Base-by-base conservation (phyloP, 2,888 invertebrate species). In the Pyrrhosoma nymphula region DNA sequence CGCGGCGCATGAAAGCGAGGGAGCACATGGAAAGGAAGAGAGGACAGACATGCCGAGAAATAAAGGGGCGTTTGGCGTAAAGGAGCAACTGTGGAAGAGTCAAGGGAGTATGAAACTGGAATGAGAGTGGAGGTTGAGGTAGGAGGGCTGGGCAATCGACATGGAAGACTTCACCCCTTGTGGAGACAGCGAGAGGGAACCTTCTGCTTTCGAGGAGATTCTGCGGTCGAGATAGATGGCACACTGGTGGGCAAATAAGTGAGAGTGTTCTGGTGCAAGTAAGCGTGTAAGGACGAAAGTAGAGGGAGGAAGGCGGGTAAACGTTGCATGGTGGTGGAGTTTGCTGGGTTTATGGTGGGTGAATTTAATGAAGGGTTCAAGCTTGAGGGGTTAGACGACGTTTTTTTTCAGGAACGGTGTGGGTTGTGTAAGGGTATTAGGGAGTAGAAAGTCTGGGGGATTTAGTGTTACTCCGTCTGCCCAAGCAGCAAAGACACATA, bases 141-240 rank as follows among this genome's bases (percentile, higher is more conserved):
- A 26, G n/a, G 26, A 69, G 47, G 69, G n/a, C n/a, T n/a, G 82
- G n/a, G 69, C 69, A 69, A 69, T 69, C 35, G 82, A 35, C 82
- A 35, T 35, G 82, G 35, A 82, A 82, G 16, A 35, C 35, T 82
- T 82, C 82, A 30, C 30, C 30, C 82, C 35, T 35, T 30, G 23
- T 23, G n/a, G 82, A 14, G 69, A 26, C 23, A 12, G 69, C 8
- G 60, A 60, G 60, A 60, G 69, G 23, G 26, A 60, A 1, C 1
- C n/a, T 26, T 35, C 14, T 18, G 16, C n/a, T 69, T 18, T 0
- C n/a, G 26, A n/a, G 69, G 69, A 6, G 26, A 35, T 35, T 30
- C 82, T 82, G 82, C 35, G 82, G 82, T 82, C 82, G 16, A 35
- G 82, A 69, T 69, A 26, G 69, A 69, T 69, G 69, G 69, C 69